phyloP scores from a whole-genome alignment of 2,888 invertebrate genomes.

The Thymelicus lineola region DNA sequence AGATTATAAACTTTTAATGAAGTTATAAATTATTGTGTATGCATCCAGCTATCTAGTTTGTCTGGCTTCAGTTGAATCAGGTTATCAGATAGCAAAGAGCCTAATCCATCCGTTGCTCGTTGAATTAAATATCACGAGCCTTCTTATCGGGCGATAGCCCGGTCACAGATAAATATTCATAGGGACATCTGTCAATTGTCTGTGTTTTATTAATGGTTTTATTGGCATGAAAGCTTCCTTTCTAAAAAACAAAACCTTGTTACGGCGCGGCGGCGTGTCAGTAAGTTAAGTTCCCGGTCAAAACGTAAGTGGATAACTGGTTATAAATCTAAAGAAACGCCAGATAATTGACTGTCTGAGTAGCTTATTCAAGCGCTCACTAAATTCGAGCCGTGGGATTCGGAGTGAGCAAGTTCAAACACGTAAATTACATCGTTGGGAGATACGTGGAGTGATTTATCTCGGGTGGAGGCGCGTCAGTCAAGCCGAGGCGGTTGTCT shows the following conservation, averaged over 20 bases:
- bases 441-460: slow-evolving; percentile 56
- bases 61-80: slow-evolving; percentile 3
- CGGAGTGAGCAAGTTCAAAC: slow-evolving; percentile 36
- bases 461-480: slow-evolving; percentile 70
- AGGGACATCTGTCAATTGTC: not conserved
- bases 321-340: slow-evolving; percentile 34
- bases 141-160: slow-evolving; percentile 65
- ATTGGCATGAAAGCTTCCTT: not conserved
- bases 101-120: slow-evolving; percentile 39
- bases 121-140: slow-evolving; percentile 61
- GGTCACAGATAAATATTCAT: slow-evolving; percentile 45
- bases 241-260: too few species aligned
- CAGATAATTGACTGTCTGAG: slow-evolving; percentile 36
- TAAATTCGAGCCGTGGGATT: slow-evolving; percentile 36
- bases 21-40: slow-evolving; percentile 3
- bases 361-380: slow-evolving; percentile 31
- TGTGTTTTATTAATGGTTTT: not conserved
- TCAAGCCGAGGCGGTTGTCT: slow-evolving; percentile 70
- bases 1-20: slow-evolving; percentile 12
- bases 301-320: slow-evolving; percentile 16
- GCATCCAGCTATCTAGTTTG: not conserved
- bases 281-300: slow-evolving; percentile 10
- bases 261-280: not conserved
- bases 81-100: slow-evolving; percentile 13
- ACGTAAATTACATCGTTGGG: slow-evolving; percentile 49